Base-by-base conservation (phyloP, 2,113 vertebrate species). In the Alligator mississippiensis region DNA sequence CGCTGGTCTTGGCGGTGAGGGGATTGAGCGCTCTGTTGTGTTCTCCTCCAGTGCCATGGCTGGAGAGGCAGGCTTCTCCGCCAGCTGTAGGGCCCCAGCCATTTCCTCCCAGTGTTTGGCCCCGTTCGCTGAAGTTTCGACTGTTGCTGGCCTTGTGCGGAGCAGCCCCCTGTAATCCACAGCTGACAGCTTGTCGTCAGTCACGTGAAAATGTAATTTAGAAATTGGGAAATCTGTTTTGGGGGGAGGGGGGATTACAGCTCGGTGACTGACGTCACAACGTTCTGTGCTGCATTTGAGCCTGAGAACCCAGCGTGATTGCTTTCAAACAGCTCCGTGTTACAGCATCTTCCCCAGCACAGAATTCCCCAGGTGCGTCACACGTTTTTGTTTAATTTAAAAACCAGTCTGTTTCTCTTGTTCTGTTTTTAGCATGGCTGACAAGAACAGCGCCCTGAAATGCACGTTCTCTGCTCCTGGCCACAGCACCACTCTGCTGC, bases 401-500 rank as follows among this genome's bases (percentile, higher is more conserved):
- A 60, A 85, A 60, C 92, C 94, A 88, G 90, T 59, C 89, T 95
- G 83, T 93, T 84, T 95, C 93, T 97, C 88, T 96, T 89, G 89
- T 97, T 95, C 95, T 89, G 92, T 96, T 96, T 97, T 94, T 98
- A 99, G 99, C 98, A 98, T 99, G 98, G 99, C 99, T 85, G 98
- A 99, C 97, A 99, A 99, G 98, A 99, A 98, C 78, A 98, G 98
- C 97, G 96, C 98, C 93, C 98, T 99, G 94, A 98, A 98, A 93
- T 99, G 99, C 93, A 99, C 99, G 58, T 99, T 99, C 98, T 99
- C 99, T 5, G 99, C 99, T 18, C 98, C 99, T 1, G 98, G 98
- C 97, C 99, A 99, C 97, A 99, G 99, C 91, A 95, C 98, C 92
- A 98, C 98, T 58, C 99, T 99, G 55, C 98, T 99, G 93, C 99